These are phyloP conservation scores for Ophion slaviceki DNA, from an alignment of 2,888 invertebrate genomes.

Conservation along the genomic window DNA sequence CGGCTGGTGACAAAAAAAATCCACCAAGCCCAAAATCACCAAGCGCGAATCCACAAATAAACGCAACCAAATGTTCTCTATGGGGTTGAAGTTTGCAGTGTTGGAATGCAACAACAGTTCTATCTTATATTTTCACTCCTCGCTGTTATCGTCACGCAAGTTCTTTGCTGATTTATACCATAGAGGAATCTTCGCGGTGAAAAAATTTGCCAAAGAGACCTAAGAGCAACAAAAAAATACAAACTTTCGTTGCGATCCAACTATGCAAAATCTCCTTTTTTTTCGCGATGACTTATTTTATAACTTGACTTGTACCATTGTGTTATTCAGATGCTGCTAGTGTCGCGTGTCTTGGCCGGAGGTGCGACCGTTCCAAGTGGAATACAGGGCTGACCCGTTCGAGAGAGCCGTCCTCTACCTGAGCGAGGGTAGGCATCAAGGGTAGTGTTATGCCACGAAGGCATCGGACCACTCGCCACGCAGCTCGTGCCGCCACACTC, in stretches of 20 bases:
- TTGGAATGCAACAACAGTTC: background rate
- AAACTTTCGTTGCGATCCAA: background rate
- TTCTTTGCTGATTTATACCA: background rate
- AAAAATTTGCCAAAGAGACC: too few species aligned
- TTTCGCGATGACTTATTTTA: conserved; percentile 51
- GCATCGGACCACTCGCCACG: conserved; percentile 78
- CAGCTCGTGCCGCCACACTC: conserved; percentile 77
- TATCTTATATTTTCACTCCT: background rate
- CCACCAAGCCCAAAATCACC: too few species aligned
- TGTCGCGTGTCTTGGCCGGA: conserved; percentile 79
- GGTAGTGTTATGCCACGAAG: conserved; percentile 82
- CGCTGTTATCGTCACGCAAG: background rate
- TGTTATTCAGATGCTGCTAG: conserved; percentile 82
- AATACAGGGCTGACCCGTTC: conserved; percentile 81
- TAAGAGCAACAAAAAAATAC: too few species aligned
- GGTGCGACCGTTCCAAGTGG: conserved; percentile 78
- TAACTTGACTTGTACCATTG: conserved; percentile 76
- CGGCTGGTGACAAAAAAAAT: too few species aligned
- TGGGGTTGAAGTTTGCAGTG: too few species aligned
- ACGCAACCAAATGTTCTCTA: background rate
- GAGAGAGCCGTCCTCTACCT: conserved; percentile 77
- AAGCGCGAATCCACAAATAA: background rate
- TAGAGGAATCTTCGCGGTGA: too few species aligned
- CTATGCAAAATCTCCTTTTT: conserved; percentile 9
- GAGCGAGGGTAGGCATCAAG: conserved; percentile 79